These are phyloP conservation scores for Gulo gulo DNA, from an alignment of 2,113 vertebrate genomes.

Conservation along the genomic window DNA sequence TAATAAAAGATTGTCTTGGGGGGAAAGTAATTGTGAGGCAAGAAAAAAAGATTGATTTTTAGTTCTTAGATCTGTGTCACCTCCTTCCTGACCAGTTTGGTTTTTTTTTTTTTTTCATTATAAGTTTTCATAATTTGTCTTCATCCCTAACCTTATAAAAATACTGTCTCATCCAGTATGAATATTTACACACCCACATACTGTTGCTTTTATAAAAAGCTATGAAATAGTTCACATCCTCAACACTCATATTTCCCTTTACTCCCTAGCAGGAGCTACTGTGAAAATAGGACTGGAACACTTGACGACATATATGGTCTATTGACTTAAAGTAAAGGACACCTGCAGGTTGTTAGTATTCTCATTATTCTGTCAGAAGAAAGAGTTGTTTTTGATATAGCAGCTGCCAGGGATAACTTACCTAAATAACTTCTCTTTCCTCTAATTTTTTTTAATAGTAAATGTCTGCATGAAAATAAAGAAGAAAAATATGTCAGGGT, in stretches of 20 bases:
- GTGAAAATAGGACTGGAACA: neutral
- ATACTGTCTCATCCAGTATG: neutral
- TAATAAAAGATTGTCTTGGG: neutral
- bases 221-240: neutral
- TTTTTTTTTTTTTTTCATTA: neutral
- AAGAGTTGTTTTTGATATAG: neutral
- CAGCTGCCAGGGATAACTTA: neutral
- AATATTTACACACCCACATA: neutral
- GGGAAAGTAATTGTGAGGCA: conserved; percentile 16
- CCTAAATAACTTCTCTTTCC: neutral
- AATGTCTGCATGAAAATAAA: neutral
- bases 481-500: neutral
- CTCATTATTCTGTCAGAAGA: neutral
- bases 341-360: neutral
- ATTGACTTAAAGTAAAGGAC: neutral
- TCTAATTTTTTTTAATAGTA: neutral
- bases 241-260: neutral
- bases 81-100: neutral
- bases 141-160: neutral
- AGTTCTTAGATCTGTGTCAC: neutral
- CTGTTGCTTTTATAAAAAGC: neutral
- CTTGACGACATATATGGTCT: neutral
- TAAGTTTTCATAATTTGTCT: conserved; percentile 10
- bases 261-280: neutral
- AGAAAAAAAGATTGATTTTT: neutral